These are phyloP conservation scores for Puma concolor DNA, from an alignment of 2,113 vertebrate genomes.

Conservation along the genomic window DNA sequence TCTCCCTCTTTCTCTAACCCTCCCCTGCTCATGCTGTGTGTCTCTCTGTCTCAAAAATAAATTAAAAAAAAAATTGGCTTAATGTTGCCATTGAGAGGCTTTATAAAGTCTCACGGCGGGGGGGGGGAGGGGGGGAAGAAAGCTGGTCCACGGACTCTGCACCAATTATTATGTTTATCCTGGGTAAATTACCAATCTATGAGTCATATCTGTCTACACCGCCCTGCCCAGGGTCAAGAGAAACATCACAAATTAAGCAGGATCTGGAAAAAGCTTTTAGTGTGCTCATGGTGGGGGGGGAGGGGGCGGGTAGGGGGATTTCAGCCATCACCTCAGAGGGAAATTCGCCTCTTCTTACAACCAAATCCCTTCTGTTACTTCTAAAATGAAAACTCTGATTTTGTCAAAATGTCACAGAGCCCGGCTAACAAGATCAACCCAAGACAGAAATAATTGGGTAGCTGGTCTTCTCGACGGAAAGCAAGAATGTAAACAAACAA, in stretches of 20 bases:
- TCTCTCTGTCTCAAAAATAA: too few relatives aligned
- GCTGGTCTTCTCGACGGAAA: not conserved
- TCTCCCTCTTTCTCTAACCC: too few relatives aligned
- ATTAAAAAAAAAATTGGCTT: not conserved
- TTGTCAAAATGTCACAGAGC: not conserved
- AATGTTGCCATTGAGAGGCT: constrained; percentile 11
- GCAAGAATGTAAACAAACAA: fast-evolving
- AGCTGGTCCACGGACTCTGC: not conserved
- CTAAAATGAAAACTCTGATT: not conserved
- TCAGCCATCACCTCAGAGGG: not conserved
- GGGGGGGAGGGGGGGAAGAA: fast-evolving
- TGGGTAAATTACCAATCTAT: not conserved
- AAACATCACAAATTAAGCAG: not conserved
- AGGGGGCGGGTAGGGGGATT: fast-evolving
- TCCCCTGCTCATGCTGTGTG: too few relatives aligned
- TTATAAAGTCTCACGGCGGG: not conserved
- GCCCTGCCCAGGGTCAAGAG: not conserved
- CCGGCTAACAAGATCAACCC: not conserved
- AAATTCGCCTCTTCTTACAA: not conserved
- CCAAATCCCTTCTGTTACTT: not conserved
- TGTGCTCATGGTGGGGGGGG: not conserved
- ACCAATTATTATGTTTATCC: not conserved
- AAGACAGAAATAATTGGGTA: not conserved
- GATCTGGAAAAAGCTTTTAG: not conserved
- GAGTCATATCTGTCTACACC: not conserved